phyloP scores from a whole-genome alignment of 2,888 invertebrate genomes.

The Meteorus cinctellus region DNA sequence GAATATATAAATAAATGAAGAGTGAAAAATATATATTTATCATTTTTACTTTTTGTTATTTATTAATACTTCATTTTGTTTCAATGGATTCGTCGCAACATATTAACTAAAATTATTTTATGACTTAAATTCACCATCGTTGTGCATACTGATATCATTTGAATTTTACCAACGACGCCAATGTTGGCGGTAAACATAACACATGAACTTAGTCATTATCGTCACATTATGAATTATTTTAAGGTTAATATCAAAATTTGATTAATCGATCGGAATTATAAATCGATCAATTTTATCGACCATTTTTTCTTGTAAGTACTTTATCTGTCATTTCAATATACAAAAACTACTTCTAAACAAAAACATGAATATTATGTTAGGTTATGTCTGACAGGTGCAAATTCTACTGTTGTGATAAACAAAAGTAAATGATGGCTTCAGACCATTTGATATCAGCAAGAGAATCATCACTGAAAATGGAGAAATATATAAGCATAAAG shows the following conservation, averaged over 20 bases:
- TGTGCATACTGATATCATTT: not conserved
- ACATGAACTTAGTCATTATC: not conserved
- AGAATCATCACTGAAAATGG: slow-evolving; percentile 56
- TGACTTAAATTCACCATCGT: too few species aligned
- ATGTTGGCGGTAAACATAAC: not conserved
- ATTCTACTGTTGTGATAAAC: not conserved
- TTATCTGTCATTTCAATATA: not conserved
- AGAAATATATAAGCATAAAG: slow-evolving; percentile 64
- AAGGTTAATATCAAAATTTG: not conserved
- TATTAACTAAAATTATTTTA: too few species aligned
- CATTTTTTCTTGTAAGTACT: not conserved
- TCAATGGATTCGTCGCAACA: too few species aligned
- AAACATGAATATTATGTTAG: not conserved
- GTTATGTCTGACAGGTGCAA: not conserved
- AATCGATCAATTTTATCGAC: too few species aligned
- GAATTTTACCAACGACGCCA: not conserved
- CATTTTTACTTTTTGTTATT: too few species aligned
- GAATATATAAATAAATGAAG: too few species aligned
- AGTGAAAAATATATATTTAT: too few species aligned
- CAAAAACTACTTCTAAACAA: not conserved
- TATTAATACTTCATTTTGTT: too few species aligned
- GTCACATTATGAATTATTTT: not conserved
- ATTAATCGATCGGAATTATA: too few species aligned
- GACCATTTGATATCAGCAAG: not conserved
- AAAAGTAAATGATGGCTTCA: not conserved